Evolutionary conservation across 1,140 invertebrate species (phyloP).

Genomic region (Euwallacea similis): DNA sequence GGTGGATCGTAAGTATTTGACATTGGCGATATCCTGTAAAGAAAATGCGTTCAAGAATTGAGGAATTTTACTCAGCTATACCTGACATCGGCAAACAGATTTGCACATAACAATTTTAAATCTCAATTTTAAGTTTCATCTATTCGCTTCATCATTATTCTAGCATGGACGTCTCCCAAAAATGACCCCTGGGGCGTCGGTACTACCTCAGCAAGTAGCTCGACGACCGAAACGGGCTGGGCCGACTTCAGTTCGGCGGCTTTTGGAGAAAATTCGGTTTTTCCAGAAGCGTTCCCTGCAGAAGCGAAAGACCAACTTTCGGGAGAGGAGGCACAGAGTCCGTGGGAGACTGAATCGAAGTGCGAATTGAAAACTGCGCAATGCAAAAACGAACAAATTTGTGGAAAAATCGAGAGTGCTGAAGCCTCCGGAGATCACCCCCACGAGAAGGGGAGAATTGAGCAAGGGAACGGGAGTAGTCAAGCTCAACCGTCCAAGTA

Average conservation of each 20-base stretch:
- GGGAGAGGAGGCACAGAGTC: not conserved
- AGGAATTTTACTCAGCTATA: too few relatives aligned
- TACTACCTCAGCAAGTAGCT: slow-evolving; percentile 10
- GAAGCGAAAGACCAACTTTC: not conserved
- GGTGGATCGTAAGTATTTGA: slow-evolving; percentile 48
- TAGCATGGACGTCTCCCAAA: slow-evolving; percentile 47
- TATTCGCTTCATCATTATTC: not conserved
- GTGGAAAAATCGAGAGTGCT: not conserved
- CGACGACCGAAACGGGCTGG: slow-evolving; percentile 41
- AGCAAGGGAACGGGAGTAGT: not conserved
- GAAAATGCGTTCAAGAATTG: too few relatives aligned
- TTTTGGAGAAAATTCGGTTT: slow-evolving; percentile 10
- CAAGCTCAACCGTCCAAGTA: slow-evolving; percentile 11
- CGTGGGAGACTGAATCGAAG: not conserved
- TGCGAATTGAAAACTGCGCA: not conserved
- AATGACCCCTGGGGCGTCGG: slow-evolving; percentile 43
- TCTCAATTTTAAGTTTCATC: not conserved
- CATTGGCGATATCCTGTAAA: not conserved
- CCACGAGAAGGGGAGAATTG: not conserved
- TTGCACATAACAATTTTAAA: not conserved
- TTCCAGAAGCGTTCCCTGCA: not conserved
- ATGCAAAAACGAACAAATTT: not conserved
- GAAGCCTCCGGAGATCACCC: slow-evolving; percentile 19
- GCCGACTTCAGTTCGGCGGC: slow-evolving; percentile 49
- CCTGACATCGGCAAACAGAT: too few relatives aligned